Conservation (phyloP, 1,140 invertebrate species). For the Tribolium castaneum region DNA sequence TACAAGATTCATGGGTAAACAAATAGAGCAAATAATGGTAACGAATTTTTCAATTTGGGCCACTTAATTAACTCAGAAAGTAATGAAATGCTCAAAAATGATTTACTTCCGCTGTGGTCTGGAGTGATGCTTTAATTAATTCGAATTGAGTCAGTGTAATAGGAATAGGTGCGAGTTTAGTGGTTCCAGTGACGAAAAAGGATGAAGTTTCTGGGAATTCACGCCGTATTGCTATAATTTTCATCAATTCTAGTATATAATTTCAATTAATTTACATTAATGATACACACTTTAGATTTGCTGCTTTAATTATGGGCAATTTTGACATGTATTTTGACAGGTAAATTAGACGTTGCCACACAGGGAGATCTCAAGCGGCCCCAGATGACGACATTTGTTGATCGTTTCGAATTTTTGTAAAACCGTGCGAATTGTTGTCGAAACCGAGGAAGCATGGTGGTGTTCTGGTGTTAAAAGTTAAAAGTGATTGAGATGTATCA, state of each 20-base stretch:
- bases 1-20: neutral
- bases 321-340: constrained; percentile 41
- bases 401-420: constrained; percentile 19
- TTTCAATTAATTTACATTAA: constrained; percentile 44
- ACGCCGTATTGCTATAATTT: constrained; percentile 14
- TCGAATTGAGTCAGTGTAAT: neutral
- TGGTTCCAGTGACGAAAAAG: neutral
- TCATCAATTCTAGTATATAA: constrained; percentile 35
- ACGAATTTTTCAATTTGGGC: neutral
- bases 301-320: constrained; percentile 38
- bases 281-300: constrained; percentile 29
- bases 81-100: neutral
- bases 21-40: neutral
- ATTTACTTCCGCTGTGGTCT: neutral
- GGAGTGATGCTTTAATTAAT: neutral
- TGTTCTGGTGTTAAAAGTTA: neutral
- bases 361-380: constrained; percentile 13
- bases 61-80: no score
- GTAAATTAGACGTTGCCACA: constrained; percentile 37
- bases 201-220: neutral
- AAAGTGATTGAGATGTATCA: constrained; percentile 30
- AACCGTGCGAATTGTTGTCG: neutral
- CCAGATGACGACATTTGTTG: constrained; percentile 7
- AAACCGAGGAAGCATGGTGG: neutral
- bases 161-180: neutral